Conservation (phyloP, 2,797 vertebrate genomes). For the Naso thynnoides region DNA sequence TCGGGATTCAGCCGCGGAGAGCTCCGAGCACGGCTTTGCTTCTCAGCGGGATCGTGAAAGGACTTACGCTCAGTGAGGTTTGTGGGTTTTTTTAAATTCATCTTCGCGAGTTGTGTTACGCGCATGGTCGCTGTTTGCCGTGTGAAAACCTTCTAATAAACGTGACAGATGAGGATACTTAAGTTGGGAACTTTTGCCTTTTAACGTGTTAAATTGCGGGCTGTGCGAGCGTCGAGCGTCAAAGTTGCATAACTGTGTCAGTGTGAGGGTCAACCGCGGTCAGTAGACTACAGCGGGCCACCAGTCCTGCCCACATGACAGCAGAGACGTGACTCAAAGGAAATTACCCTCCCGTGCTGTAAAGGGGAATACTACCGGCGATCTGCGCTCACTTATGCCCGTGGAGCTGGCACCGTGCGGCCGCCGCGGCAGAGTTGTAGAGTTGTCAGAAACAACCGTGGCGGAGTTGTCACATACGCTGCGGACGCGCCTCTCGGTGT, state of each 20-base stretch:
- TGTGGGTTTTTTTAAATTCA: conserved; percentile 48
- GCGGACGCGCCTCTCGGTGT: conserved; percentile 17
- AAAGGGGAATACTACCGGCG: not conserved
- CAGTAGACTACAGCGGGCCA: conserved; percentile 46
- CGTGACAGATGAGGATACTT: no score
- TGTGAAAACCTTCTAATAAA: not conserved
- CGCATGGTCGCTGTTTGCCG: not conserved
- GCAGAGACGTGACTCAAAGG: not conserved
- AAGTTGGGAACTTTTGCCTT: not conserved
- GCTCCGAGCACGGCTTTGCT: not conserved
- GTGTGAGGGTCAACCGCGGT: conserved; percentile 65
- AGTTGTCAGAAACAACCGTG: not conserved
- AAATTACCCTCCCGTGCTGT: not conserved
- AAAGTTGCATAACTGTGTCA: conserved; percentile 84
- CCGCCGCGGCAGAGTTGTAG: not conserved
- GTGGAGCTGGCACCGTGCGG: no score
- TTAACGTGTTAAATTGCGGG: not conserved
- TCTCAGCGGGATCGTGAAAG: not conserved
- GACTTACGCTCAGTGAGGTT: conserved; percentile 55
- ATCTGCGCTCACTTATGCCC: no score
- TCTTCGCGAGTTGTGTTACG: not conserved
- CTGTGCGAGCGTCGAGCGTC: no score
- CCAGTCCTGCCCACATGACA: conserved; percentile 38
- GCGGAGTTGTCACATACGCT: not conserved
- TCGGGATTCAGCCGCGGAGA: not conserved